Evolutionary conservation across 2,888 invertebrate genomes (phyloP), one percentile per base, ranked within the genome.

Genomic region (Xylota sylvarum): DNA sequence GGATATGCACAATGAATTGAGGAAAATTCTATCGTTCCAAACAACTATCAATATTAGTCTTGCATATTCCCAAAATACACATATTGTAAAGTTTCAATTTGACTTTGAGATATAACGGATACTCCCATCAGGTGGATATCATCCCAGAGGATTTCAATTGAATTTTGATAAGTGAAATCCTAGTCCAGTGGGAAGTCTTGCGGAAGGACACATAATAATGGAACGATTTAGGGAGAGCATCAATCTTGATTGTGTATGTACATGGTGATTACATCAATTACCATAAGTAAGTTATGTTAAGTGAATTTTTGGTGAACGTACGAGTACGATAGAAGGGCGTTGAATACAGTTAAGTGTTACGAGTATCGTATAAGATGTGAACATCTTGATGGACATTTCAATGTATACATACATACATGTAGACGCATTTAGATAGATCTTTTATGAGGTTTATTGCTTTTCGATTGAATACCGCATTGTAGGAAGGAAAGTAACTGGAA

Each of bases 181-280:
- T 0, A 9, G 19, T 50, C 19, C 1, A 12, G 30, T 32, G 35
- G 72, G 35, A 50, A 27, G 35, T 10, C 6, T 17, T 37, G 12
- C n/a, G 4, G 23, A 48, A 37, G 35, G 62, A 27, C 56, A 70
- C 74, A 65, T n/a, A 55, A 43, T 65, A 64, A 60, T 48, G 35
- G 48, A 72, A 46, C 60, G 17, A 27, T 67, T 43, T 30, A 37
- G 19, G 40, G 27, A 9, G 17, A 48, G 48, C 67, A 77, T 77
- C 67, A 77, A 77, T 77, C 77, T 77, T 56, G 50, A 60, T 69
- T 69, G 56, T 69, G 30, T 77, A 40, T 23, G 50, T 52, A 48
- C 62, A 60, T 69, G 48, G 67, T 50, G 67, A 69, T 77, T 69
- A 69, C 50, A 50, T 69, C 77, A 69, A 69, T 77, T 69, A 77